Percentiles rank a stretch among this genome's conserved stretches.
Evolutionary conservation across 2,888 invertebrate genomes (phyloP).

Genomic region (Erebia aethiops): DNA sequence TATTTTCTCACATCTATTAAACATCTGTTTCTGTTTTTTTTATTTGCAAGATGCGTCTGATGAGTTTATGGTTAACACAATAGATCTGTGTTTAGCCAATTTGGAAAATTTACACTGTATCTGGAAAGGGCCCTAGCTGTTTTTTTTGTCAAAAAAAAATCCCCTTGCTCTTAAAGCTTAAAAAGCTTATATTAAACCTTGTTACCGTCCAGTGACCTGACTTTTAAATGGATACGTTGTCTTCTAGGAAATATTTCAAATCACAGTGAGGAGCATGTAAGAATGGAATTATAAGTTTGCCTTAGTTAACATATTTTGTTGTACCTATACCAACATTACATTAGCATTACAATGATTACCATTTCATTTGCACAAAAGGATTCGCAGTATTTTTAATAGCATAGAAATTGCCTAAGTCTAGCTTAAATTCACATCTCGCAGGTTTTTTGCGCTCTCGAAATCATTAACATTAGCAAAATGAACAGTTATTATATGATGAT

Average conservation of each 20-base stretch:
- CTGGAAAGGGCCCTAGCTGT: too few species aligned
- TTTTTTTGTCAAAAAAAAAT: too few species aligned
- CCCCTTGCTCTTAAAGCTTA: too few species aligned
- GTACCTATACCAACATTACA: not conserved
- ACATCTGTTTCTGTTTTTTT: too few species aligned
- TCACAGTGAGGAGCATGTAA: too few species aligned
- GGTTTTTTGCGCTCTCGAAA: constrained; percentile 23
- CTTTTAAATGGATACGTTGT: too few species aligned
- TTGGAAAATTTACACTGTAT: too few species aligned
- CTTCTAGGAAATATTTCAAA: too few species aligned
- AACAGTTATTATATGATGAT: constrained; percentile 28
- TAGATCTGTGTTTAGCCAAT: not conserved
- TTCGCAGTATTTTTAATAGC: constrained; percentile 1
- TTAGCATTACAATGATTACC: not conserved
- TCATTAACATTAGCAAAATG: constrained; percentile 29
- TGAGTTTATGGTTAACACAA: too few species aligned
- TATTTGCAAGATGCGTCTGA: too few species aligned
- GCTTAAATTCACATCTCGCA: constrained; percentile 17
- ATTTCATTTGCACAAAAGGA: not conserved
- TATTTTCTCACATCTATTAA: not conserved
- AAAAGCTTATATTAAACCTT: too few species aligned
- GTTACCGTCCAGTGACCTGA: too few species aligned
- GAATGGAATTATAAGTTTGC: not conserved
- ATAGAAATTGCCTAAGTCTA: constrained; percentile 1
- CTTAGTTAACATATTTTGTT: not conserved